These are phyloP conservation scores for Stenodema calcarata DNA, from an alignment of 2,888 invertebrate species.

Conservation along the genomic window DNA sequence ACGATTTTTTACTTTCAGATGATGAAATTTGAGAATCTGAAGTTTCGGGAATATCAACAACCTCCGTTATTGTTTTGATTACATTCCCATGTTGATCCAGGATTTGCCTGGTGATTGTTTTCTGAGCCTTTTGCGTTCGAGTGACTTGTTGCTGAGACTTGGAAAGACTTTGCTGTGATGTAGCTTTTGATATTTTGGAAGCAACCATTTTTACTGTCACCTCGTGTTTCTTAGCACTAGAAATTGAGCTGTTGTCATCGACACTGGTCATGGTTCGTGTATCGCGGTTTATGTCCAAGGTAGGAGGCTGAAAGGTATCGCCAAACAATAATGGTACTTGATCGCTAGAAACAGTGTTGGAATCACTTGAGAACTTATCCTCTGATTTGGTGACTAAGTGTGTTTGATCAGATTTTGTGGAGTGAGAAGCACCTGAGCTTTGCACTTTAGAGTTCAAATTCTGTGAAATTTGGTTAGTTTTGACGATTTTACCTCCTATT, in stretches of 20 bases:
- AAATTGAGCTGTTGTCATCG: background rate
- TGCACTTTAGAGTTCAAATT: background rate
- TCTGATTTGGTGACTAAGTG: background rate
- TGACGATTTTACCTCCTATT: background rate
- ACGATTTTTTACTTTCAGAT: conserved; percentile 11
- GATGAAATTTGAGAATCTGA: conserved; percentile 10
- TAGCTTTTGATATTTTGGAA: conserved; percentile 12
- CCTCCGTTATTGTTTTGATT: conserved; percentile 49
- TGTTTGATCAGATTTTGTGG: background rate
- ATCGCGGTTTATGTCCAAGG: background rate
- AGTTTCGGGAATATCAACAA: conserved; percentile 32
- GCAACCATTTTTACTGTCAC: conserved; percentile 7
- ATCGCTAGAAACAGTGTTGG: background rate
- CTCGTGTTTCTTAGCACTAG: background rate
- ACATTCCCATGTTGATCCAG: conserved; percentile 47
- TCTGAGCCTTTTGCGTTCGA: conserved; percentile 37
- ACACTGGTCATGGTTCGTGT: background rate
- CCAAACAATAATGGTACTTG: background rate
- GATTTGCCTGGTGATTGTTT: conserved; percentile 32
- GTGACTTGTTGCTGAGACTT: conserved; percentile 30
- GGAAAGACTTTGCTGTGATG: background rate
- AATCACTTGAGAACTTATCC: background rate
- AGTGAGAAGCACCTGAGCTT: background rate
- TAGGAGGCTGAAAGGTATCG: background rate
- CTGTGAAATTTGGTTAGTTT: background rate